Evolutionary conservation across 2,797 vertebrate species (phyloP), one percentile per base, ranked within the genome.

Genomic region (Tapirus indicus): DNA sequence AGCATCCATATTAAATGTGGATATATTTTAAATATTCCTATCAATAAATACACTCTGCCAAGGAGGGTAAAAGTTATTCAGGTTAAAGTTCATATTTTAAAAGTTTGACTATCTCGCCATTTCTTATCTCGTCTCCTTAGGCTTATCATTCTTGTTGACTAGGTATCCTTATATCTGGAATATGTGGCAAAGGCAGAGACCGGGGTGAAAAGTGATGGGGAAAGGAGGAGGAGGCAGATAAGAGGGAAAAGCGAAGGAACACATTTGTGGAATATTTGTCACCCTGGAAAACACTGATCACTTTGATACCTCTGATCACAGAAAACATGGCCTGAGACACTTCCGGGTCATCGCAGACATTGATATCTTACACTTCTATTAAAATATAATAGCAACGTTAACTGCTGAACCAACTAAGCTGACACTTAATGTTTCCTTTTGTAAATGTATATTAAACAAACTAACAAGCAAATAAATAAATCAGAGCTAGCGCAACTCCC

Each of bases 1-100:
- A 71, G 17, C 10, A 58, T 27, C 69, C 88, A 72, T 35, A 38
- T 79, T 56, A 47, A 90, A 80, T 16, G 2, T 23, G n/a, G 6
- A 41, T 56, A 27, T 64, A 69, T 74, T 52, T 66, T 56, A 96
- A 94, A 72, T 58, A 69, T 32, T 84, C 56, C 35, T 75, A 18
- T 35, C 38, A 41, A 52, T 44, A 83, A 35, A 66, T 52, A 84
- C 41, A 21, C 1, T 71, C 77, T 69, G 79, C 82, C 20, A 84
- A 71, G 60, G 79, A 68, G 2, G 3, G 20, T 27, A 64, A 83
- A 86, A 35, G 7, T 56, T 71, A 64, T 75, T 62, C 12, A 14
- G n/a, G 54, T 54, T 85, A 25, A 83, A 54, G 27, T 60, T 68
- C 29, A 41, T 25, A 78, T 56, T 91, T 82, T 56, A 92, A 90